Base-by-base conservation (phyloP, 1,140 invertebrate genomes). In the Zophobas atratus region DNA sequence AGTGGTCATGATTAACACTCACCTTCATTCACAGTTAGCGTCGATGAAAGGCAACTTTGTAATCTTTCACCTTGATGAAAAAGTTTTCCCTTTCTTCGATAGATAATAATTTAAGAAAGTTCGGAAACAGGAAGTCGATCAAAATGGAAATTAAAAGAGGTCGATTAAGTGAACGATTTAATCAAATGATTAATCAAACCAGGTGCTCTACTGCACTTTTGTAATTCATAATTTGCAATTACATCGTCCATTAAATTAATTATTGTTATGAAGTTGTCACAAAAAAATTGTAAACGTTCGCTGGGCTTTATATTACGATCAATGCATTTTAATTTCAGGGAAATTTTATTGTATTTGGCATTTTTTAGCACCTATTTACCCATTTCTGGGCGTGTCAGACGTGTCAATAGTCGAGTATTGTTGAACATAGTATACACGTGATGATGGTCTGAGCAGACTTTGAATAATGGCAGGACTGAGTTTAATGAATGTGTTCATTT, bases 401-500 rank as follows among this genome's bases (percentile, higher is more conserved):
- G 71, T 73, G 71, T 73, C 71, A 73, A 73, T 48, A 73, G 55
- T 73, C 71, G 55, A 73, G 49, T 73, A 73, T 73, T 73, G 71
- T 73, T 73, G 71, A 53, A 67, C 6, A 67, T 67, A 32, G 49
- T 41, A 73, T 73, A 73, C 46, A 43, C 49, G 55, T 48, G 71
- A 71, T 71, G 67, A 71, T 41, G 33, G 67, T 8, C 67, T 51
- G 43, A 73, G 71, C 41, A 73, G 71, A 53, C 51, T 73, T 73
- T 73, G 71, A 73, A 73, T 73, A 73, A 73, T 73, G 71, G 46
- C n/a, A 73, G 36, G 32, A 73, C 71, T 56, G 71, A 73, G 71
- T 73, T 73, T 73, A 73, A 73, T 73, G 71, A 73, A 73, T 73
- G 71, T 73, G 71, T 73, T 73, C 71, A 73, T 73, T 73, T 73